A percentile compares a stretch with the other conserved stretches of the same genome.
Conservation (phyloP, 2,888 invertebrate species). For the Tenthredo notha region DNA sequence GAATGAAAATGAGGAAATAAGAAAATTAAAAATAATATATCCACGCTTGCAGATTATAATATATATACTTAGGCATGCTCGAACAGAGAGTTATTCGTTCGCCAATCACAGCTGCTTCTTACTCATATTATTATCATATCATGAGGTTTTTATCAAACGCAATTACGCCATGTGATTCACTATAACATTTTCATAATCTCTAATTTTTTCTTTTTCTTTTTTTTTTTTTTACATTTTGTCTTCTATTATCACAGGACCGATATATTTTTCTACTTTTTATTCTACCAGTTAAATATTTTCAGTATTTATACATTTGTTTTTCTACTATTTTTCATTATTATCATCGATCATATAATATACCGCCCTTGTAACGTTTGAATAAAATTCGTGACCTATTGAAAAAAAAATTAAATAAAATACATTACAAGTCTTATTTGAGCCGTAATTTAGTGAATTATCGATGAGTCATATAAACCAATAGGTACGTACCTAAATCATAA, state of each 20-base stretch:
- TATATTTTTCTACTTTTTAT: constrained; percentile 19
- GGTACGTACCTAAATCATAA: constrained; percentile 47
- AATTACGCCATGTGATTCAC: background rate
- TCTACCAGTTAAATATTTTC: background rate
- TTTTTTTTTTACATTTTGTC: background rate
- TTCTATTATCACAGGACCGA: background rate
- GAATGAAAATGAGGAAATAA: background rate
- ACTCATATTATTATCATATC: background rate
- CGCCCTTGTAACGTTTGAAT: constrained; percentile 36
- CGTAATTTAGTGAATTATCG: background rate
- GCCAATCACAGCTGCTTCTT: background rate
- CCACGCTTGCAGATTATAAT: constrained; percentile 1
- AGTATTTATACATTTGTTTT: background rate
- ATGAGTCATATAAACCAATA: constrained; percentile 21
- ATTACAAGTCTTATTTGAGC: background rate
- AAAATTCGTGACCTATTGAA: constrained; percentile 24
- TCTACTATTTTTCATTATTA: background rate
- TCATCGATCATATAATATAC: background rate
- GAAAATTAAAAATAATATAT: background rate
- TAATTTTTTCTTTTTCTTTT: background rate
- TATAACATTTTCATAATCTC: background rate
- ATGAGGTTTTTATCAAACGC: background rate
- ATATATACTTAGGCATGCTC: background rate
- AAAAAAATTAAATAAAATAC: background rate
- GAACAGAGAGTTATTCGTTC: background rate